Percentiles rank a stretch among this genome's conserved stretches.
phyloP scores from a whole-genome alignment of 2,113 vertebrate species.

The Paradisaea rubra region DNA sequence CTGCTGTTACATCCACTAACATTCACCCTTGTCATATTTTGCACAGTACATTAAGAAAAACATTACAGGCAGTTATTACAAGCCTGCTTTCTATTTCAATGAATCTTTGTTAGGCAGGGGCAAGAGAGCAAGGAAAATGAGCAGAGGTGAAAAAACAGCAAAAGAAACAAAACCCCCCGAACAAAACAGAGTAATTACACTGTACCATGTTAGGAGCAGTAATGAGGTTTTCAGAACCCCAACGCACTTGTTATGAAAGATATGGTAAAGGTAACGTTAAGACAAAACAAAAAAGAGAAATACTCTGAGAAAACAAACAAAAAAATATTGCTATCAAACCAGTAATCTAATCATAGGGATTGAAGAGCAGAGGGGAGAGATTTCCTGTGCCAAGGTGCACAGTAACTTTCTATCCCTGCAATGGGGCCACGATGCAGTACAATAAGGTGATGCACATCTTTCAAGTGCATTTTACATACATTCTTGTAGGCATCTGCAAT shows the following conservation, averaged over 20 bases:
- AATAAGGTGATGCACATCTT: neutral
- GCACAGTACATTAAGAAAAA: slow-evolving; percentile 51
- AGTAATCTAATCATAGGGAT: neutral
- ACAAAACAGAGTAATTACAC: neutral
- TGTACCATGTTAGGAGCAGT: neutral
- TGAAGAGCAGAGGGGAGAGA: neutral
- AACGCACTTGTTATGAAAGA: neutral
- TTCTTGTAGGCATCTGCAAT: neutral
- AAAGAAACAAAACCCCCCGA: neutral
- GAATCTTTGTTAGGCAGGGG: slow-evolving; percentile 18
- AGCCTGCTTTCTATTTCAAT: slow-evolving; percentile 3
- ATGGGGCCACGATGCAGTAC: neutral
- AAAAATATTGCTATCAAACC: neutral
- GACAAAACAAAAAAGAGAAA: neutral
- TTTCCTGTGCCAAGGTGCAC: neutral
- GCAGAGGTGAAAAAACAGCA: neutral
- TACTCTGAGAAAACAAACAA: neutral
- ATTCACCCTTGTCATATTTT: slow-evolving; percentile 21
- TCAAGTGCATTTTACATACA: neutral
- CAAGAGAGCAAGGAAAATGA: neutral
- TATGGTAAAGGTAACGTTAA: neutral
- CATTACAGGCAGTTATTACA: slow-evolving; percentile 12
- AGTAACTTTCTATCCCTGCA: neutral
- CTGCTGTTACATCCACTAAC: neutral
- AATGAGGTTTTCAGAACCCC: neutral